Conservation (phyloP, 2,113 vertebrate species). For the Hucho hucho region DNA sequence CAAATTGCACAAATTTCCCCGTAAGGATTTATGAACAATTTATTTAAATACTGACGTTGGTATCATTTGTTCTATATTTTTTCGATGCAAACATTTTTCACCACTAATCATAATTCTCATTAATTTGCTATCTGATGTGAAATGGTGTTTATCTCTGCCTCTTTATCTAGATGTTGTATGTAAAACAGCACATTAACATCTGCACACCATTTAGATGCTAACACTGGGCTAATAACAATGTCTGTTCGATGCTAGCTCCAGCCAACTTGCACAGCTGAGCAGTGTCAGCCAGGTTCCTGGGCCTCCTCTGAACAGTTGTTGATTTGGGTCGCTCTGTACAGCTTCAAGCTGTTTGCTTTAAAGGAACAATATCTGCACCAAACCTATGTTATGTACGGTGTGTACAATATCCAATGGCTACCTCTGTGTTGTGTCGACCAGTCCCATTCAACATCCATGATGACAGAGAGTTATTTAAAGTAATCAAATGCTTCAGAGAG, state of each 20-base stretch:
- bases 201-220: conserved; percentile 73
- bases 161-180: conserved; percentile 66
- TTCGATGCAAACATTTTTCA: neutral
- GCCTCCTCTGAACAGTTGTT: conserved; percentile 67
- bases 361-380: conserved; percentile 43
- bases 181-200: conserved; percentile 75
- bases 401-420: conserved; percentile 36
- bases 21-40: too few relatives aligned
- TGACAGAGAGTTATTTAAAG: conserved; percentile 27
- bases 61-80: neutral
- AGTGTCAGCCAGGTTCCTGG: conserved; percentile 61
- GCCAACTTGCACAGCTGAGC: conserved; percentile 74
- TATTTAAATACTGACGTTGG: neutral
- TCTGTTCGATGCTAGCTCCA: conserved; percentile 50
- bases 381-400: conserved; percentile 14
- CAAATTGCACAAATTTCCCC: too few relatives aligned
- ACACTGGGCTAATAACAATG: conserved; percentile 70
- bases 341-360: conserved; percentile 51
- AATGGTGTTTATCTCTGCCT: conserved; percentile 51
- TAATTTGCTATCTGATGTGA: conserved; percentile 43
- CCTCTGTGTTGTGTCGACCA: conserved; percentile 16
- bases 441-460: conserved; percentile 19
- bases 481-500: conserved; percentile 49
- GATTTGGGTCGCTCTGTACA: conserved; percentile 52
- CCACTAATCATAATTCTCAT: neutral